These are phyloP conservation scores for Sturmia bella DNA, from an alignment of 2,888 invertebrate species.

Conservation along the genomic window DNA sequence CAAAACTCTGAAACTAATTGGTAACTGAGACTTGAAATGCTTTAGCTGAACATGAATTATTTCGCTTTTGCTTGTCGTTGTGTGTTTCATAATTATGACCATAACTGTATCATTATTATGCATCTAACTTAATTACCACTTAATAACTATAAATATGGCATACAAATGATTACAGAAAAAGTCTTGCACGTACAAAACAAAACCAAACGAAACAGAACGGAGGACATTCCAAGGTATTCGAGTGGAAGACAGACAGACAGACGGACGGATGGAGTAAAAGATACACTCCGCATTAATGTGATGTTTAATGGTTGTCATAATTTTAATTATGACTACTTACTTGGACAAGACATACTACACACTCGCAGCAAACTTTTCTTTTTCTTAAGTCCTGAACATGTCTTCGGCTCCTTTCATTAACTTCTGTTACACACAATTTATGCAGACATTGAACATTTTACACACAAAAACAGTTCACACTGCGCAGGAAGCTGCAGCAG, in stretches of 20 bases:
- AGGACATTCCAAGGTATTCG: conserved; percentile 4
- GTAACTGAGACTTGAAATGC: conserved; percentile 23
- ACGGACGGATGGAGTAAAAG: conserved; percentile 23
- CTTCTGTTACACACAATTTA: conserved; percentile 36
- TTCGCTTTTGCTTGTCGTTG: not conserved
- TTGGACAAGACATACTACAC: not conserved
- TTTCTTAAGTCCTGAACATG: conserved; percentile 37
- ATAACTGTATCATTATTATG: conserved; percentile 50
- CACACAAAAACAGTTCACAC: conserved; percentile 25
- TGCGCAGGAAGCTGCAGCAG: not conserved
- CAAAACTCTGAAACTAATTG: conserved; percentile 47
- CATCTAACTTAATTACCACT: conserved; percentile 68
- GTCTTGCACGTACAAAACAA: conserved; percentile 18
- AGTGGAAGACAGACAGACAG: not conserved
- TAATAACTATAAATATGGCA: conserved; percentile 64
- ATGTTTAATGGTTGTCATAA: conserved; percentile 55
- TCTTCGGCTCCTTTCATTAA: not conserved
- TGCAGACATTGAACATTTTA: conserved; percentile 43
- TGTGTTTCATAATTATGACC: conserved; percentile 54
- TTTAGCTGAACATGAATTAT: not conserved
- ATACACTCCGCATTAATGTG: conserved; percentile 32
- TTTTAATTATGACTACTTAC: conserved; percentile 31
- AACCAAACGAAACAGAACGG: not conserved
- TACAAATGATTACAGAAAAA: conserved; percentile 41
- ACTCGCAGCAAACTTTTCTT: too few species aligned